These are phyloP conservation scores for Cygnus olor DNA, from an alignment of 2,797 vertebrate genomes.

Conservation along the genomic window DNA sequence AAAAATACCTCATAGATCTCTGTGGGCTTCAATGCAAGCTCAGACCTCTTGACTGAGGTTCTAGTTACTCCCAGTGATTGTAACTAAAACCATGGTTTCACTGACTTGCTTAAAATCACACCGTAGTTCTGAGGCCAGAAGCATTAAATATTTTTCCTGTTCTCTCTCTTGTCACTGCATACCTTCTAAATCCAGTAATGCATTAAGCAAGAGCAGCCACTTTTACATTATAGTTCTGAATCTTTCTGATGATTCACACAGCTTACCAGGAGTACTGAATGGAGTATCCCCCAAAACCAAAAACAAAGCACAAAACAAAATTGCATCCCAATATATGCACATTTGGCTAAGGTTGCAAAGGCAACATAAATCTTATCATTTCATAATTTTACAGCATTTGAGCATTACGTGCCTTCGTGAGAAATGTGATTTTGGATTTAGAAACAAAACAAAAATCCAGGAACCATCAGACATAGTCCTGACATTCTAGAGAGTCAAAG, in stretches of 20 bases:
- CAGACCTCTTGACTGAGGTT: not conserved
- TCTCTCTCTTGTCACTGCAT: not conserved
- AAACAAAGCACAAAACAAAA: not conserved
- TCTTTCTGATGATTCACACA: not conserved
- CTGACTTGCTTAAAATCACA: not conserved
- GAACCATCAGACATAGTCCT: not conserved
- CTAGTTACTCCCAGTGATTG: not conserved
- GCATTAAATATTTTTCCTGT: not conserved
- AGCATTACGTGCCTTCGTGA: not conserved
- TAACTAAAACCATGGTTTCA: not conserved
- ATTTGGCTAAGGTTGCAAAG: not conserved
- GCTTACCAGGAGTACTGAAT: not conserved
- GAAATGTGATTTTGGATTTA: not conserved
- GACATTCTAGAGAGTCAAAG: not conserved
- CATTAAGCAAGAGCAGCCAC: not conserved
- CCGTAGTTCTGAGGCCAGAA: not conserved
- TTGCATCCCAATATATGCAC: not conserved
- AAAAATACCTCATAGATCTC: not conserved
- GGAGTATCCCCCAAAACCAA: not conserved
- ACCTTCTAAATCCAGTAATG: not conserved
- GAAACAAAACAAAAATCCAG: not conserved
- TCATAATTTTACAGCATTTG: not conserved
- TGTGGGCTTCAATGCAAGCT: not conserved
- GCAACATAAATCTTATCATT: not conserved
- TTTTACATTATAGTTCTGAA: not conserved